Conservation (phyloP, 2,113 vertebrate species). For the Vicugna pacos region DNA sequence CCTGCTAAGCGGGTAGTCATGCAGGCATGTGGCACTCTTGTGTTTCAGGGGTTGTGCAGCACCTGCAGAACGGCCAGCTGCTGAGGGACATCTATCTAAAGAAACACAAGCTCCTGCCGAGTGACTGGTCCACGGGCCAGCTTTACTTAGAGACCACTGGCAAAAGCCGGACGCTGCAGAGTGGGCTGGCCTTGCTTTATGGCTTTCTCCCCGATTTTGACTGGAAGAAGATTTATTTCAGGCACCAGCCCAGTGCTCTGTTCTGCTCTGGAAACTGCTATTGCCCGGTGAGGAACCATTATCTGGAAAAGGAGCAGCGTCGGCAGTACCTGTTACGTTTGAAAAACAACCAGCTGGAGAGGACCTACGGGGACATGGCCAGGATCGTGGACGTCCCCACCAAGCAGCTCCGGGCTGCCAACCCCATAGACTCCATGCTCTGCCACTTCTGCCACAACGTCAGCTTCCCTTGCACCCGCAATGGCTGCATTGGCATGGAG, state of each 20-base stretch:
- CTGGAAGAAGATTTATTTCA: slow-evolving; percentile 92
- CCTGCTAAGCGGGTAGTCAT: background rate
- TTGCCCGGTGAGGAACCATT: slow-evolving; percentile 94
- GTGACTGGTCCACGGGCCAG: slow-evolving; percentile 91
- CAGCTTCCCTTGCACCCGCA: slow-evolving; percentile 93
- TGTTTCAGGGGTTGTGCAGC: slow-evolving; percentile 95
- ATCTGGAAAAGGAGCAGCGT: slow-evolving; percentile 95
- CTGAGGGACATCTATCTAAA: slow-evolving; percentile 93
- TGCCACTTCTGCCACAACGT: slow-evolving; percentile 97
- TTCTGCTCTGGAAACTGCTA: slow-evolving; percentile 95
- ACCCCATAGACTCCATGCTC: slow-evolving; percentile 96
- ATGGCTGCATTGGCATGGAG: slow-evolving; percentile 91
- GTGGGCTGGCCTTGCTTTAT: slow-evolving; percentile 94
- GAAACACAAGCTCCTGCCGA: slow-evolving; percentile 90
- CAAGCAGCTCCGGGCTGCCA: slow-evolving; percentile 94
- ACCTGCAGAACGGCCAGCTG: slow-evolving; percentile 94
- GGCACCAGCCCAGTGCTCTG: slow-evolving; percentile 95
- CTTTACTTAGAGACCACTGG: slow-evolving; percentile 96
- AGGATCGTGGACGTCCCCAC: slow-evolving; percentile 92
- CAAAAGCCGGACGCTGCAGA: slow-evolving; percentile 97
- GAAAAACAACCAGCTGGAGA: slow-evolving; percentile 91
- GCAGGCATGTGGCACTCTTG: background rate
- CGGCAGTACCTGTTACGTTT: slow-evolving; percentile 93
- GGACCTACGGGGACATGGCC: slow-evolving; percentile 94
- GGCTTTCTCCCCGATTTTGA: slow-evolving; percentile 94